Evolutionary conservation across 1,140 invertebrate species (phyloP).

Genomic region (Bombus ignitus): DNA sequence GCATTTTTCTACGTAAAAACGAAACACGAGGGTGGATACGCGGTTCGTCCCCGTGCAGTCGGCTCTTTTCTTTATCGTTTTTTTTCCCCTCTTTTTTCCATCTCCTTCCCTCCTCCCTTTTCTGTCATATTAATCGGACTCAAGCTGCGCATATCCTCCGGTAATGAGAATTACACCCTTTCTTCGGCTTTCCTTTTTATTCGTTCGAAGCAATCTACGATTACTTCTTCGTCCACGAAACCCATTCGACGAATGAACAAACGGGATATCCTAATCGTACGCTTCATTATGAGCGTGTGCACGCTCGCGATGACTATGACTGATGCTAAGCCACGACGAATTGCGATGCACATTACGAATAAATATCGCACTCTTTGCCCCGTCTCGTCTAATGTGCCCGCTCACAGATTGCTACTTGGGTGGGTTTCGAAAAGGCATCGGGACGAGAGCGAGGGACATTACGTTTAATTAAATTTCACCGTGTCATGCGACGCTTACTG

Average conservation of each 20-base stretch:
- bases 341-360: slow-evolving; percentile 70
- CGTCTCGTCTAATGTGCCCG: slow-evolving; percentile 62
- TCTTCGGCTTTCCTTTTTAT: slow-evolving; percentile 39
- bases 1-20: slow-evolving; percentile 36
- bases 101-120: background rate
- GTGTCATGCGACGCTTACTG: slow-evolving; percentile 26
- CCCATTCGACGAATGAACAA: slow-evolving; percentile 51
- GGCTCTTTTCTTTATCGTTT: slow-evolving; percentile 39
- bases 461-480: slow-evolving; percentile 45
- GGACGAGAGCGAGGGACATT: slow-evolving; percentile 18
- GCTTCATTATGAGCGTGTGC: slow-evolving; percentile 67
- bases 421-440: slow-evolving; percentile 67
- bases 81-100: background rate
- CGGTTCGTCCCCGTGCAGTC: slow-evolving; percentile 30
- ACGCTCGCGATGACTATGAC: slow-evolving; percentile 69
- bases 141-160: slow-evolving; percentile 70
- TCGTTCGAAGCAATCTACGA: slow-evolving; percentile 30
- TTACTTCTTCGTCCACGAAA: slow-evolving; percentile 44
- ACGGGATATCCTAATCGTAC: slow-evolving; percentile 71
- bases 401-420: slow-evolving; percentile 63
- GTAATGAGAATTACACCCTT: slow-evolving; percentile 66
- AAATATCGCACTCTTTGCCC: slow-evolving; percentile 70
- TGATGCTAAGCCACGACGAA: slow-evolving; percentile 67
- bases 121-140: slow-evolving; percentile 64
- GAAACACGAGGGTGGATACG: slow-evolving; percentile 19